Evolutionary conservation across 2,888 invertebrate genomes (phyloP), one percentile per base, ranked within the genome.

Genomic region (Dioctria rufipes): DNA sequence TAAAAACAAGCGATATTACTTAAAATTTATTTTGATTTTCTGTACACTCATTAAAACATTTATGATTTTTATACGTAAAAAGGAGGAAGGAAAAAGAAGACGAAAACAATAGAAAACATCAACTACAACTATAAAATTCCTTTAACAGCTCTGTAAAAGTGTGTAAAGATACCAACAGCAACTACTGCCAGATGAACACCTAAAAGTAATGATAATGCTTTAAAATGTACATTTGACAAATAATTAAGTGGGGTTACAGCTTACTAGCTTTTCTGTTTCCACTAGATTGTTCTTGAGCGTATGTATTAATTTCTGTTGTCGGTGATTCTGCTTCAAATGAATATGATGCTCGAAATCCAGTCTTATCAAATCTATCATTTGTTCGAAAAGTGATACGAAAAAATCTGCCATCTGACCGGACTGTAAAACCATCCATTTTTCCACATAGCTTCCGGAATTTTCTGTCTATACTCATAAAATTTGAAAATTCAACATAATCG

Each of bases 401-500:
- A 91, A 97, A 98, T 86, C 95, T 94, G 81, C 95, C 92, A 87
- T 98, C 97, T 4, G 98, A 98, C 85, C 94, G 93, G 60, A 96
- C 92, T 86, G 94, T 93, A 87, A 96, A 95, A 85, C 94, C 94
- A 5, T 86, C 84, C 46, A 85, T 84, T 81, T 87, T 88, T 5
- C 98, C 98, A 88, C 98, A 99, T 88, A 96, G 94, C 86, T 96
- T 92, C 69, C 94, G 92, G 89, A 95, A 96, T 88, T 97, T 96
- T 86, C 95, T 92, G 90, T 99, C 98, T 84, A 94, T 93, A 83
- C 95, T 93, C 92, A 95, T 93, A 88, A 95, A 97, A 90, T 98
- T 99, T 67, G 98, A 98, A 90, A 99, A 97, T 88, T 98, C 96
- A 78, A 99, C 95, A 89, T 95, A 98, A 89, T 99, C 99, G 86